Evolutionary conservation across 2,888 invertebrate species (phyloP).

Genomic region (Malachius bipustulatus): DNA sequence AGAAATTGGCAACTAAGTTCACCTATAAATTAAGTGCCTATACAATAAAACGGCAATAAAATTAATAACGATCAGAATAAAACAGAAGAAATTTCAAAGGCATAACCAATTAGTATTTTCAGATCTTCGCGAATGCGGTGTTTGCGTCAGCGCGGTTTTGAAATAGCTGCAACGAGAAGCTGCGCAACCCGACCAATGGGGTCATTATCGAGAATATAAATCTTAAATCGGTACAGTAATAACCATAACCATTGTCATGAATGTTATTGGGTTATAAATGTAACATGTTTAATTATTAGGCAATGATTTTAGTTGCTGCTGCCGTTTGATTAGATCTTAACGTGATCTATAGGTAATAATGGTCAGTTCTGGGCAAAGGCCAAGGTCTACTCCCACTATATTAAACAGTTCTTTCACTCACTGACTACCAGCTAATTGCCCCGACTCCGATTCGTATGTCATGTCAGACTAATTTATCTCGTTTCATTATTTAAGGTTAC

Average conservation of each 20-base stretch:
- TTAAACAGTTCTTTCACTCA: constrained; percentile 3
- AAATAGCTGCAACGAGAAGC: not conserved
- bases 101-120: too few relatives aligned
- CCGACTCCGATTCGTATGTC: too few relatives aligned
- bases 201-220: constrained; percentile 1
- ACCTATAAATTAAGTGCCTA: too few relatives aligned
- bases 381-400: constrained; percentile 23
- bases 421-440: too few relatives aligned
- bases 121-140: too few relatives aligned
- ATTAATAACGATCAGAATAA: too few relatives aligned
- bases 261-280: not conserved
- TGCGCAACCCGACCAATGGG: not conserved
- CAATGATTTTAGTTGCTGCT: constrained; percentile 3
- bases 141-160: too few relatives aligned
- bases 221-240: constrained; percentile 1
- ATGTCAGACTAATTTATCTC: too few relatives aligned
- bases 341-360: constrained; percentile 19
- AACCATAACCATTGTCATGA: constrained; percentile 1
- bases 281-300: constrained; percentile 1
- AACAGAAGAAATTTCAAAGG: too few relatives aligned
- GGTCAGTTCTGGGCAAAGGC: constrained; percentile 24
- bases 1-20: too few relatives aligned
- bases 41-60: too few relatives aligned
- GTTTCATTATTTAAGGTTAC: too few relatives aligned
- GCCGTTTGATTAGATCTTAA: constrained; percentile 8